Evolutionary conservation across 2,888 invertebrate genomes (phyloP), one percentile per base, ranked within the genome.

Genomic region (Strigamia crassipes): DNA sequence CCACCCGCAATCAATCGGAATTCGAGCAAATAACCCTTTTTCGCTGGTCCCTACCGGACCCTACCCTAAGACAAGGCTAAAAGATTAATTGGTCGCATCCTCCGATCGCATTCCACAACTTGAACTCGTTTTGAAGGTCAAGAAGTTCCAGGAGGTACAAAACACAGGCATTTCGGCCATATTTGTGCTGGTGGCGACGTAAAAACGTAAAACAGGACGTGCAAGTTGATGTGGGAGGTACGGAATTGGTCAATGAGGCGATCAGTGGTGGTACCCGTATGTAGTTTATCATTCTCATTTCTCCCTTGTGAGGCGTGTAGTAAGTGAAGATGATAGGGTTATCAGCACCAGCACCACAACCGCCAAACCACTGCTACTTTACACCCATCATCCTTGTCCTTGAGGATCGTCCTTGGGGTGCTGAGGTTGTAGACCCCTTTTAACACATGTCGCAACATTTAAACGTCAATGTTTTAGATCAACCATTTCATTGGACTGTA

Each of bases 41-140:
- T 56, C n/a, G 1, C 56, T 56, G 2, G 18, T 18, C 56, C 21
- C 51, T n/a, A 51, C 27, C 27, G 3, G 27, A 2, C 27, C 27
- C 27, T 27, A 27, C 27, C 6, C n/a, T n/a, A n/a, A 51, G n/a
- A n/a, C 51, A 51, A n/a, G 51, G 51, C 15, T 51, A 56, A 56
- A 18, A 56, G 56, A 56, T 56, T 56, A 56, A 56, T 56, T 56
- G 56, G 18, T 18, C 21, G 56, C 56, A 56, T 56, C 56, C 56
- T 56, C 56, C 18, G 18, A 56, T 56, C 56, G 56, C 56, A 56
- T 56, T 56, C 56, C 56, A n/a, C 56, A 56, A 18, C 56, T n/a
- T 56, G 56, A 56, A 56, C 56, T 56, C n/a, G 56, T 56, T 56
- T 56, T 56, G 56, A 56, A 56, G 56, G 56, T 56, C 56, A 56